Evolutionary conservation across 1,140 invertebrate species (phyloP), one percentile per base, ranked within the genome.

Genomic region (Glossosoma conforme): DNA sequence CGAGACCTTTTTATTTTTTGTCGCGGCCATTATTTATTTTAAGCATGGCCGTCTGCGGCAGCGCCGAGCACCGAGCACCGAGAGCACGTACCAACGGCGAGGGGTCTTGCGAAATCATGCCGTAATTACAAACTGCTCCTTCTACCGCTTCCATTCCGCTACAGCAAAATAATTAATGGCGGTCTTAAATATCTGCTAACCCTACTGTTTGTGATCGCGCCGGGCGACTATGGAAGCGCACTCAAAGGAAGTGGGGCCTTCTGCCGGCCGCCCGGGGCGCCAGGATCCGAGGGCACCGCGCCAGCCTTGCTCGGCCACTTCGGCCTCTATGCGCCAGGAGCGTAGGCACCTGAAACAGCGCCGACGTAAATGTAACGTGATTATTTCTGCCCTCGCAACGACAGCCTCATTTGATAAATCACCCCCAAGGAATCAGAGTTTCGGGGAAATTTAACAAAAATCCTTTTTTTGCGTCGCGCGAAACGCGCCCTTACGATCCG

Each of bases 381-480:
- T 21, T 38, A 13, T 38, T 42, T 40, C 35, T 38, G 36, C 46
- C 32, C 19, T 13, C 35, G 21, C 43, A 52, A 44, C 46, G 44
- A 45, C 44, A 45, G 55, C 43, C 55, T 57, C 55, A 49, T 58
- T 58, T 58, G 55, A 58, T 58, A 58, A 58, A 58, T 58, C 55
- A 50, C 50, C 55, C 55, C 55, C 50, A 58, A 58, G 55, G 55
- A 58, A 53, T 56, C 28, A 21, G 38, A 40, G 18, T 15, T 28
- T 43, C 22, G 38, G 30, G 28, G 30, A 42, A 19, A 19, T 49
- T 42, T 32, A 21, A 25, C 24, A 19, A 35, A 45, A 45, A 36
- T 14, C 33, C 30, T 20, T 14, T 35, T 20, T 21, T 24, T 22
- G 30, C 15, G 14, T 37, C 45, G 22, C n/a, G 35, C 22, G 30